Evolutionary conservation across 1,140 invertebrate species (phyloP).

Genomic region (Lepidurus packardi): DNA sequence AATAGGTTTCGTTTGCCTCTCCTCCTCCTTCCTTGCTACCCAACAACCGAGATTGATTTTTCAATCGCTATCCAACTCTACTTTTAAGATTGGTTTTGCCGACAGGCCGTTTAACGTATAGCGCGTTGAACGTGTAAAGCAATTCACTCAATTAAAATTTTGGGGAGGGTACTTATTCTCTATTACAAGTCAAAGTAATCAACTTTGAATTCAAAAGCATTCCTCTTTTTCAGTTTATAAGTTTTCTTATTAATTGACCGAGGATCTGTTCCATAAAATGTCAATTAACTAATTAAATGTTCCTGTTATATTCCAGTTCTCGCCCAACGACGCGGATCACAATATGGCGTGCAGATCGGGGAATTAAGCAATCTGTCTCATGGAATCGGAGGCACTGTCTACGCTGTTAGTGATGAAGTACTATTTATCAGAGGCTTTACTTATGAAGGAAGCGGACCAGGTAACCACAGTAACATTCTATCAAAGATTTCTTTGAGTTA

Average conservation of each 20-base stretch:
- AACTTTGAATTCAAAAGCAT: too few relatives aligned
- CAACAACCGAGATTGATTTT: constrained; percentile 7
- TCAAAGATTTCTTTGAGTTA: background rate
- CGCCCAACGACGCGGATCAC: constrained; percentile 7
- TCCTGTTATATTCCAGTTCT: background rate
- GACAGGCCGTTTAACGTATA: too few relatives aligned
- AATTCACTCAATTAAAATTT: too few relatives aligned
- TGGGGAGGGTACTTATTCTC: too few relatives aligned
- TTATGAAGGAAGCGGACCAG: constrained; percentile 75
- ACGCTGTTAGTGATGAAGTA: constrained; percentile 79
- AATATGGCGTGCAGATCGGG: constrained; percentile 71
- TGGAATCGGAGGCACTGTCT: constrained; percentile 67
- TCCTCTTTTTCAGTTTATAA: too few relatives aligned
- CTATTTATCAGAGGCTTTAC: constrained; percentile 78
- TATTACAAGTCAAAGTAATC: too few relatives aligned
- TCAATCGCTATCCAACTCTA: background rate
- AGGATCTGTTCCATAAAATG: background rate
- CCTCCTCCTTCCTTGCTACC: background rate
- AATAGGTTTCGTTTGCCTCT: background rate
- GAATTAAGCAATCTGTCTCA: constrained; percentile 61
- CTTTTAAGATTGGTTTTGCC: too few relatives aligned
- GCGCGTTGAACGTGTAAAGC: too few relatives aligned
- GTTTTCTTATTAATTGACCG: background rate
- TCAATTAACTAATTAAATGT: background rate
- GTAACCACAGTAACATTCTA: constrained; percentile 40